These are phyloP conservation scores for Enteromius paludinosus DNA, from an alignment of 2,797 vertebrate species.

Conservation along the genomic window DNA sequence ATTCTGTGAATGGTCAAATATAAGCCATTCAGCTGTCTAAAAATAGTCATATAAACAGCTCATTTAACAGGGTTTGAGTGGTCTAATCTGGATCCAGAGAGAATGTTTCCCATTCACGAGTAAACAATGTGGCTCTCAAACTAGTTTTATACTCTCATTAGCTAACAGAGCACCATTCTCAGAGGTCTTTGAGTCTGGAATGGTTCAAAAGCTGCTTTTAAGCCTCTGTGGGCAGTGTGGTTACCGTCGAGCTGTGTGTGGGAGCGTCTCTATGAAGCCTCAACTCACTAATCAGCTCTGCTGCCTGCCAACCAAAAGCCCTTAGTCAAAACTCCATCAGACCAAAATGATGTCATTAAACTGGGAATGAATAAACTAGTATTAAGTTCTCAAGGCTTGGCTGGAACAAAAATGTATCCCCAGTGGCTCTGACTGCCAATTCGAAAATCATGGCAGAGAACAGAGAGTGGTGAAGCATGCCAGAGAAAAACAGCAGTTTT, in stretches of 20 bases:
- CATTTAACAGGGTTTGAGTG: constrained; percentile 67
- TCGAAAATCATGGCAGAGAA: constrained; percentile 68
- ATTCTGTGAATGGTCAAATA: constrained; percentile 59
- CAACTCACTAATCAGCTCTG: constrained; percentile 52
- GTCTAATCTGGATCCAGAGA: constrained; percentile 65
- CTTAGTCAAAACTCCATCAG: constrained; percentile 69
- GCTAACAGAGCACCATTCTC: constrained; percentile 70
- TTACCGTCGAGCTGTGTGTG: constrained; percentile 34
- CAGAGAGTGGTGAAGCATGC: constrained; percentile 46
- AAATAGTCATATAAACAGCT: constrained; percentile 62
- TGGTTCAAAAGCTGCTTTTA: constrained; percentile 44
- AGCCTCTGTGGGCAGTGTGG: constrained; percentile 37
- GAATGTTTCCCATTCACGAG: constrained; percentile 73
- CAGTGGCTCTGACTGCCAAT: constrained; percentile 72
- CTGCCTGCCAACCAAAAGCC: constrained; percentile 64
- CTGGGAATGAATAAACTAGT: constrained; percentile 73
- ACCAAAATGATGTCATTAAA: constrained; percentile 77
- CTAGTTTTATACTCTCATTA: constrained; percentile 78
- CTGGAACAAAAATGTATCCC: constrained; percentile 68
- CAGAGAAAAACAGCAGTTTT: constrained; percentile 71
- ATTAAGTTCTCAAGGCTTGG: constrained; percentile 73
- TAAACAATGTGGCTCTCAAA: constrained; percentile 76
- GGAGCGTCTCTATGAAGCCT: constrained; percentile 42
- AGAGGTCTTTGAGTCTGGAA: constrained; percentile 71
- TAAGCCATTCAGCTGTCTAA: constrained; percentile 64